Evolutionary conservation across 2,113 vertebrate genomes (phyloP).

Genomic region (Seriola aureovittata): DNA sequence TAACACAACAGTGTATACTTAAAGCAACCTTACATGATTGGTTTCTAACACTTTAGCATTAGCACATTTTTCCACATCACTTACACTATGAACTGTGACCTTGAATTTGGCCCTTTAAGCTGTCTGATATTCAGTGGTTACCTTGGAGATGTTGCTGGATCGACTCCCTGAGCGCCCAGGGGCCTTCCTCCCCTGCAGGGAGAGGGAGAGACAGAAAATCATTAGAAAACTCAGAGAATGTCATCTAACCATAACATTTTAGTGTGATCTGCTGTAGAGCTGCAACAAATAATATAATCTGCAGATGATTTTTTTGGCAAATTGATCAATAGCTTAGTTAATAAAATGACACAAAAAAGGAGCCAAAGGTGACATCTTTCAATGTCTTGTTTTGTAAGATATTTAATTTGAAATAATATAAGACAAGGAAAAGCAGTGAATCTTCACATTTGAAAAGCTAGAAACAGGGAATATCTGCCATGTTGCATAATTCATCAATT

Average conservation of each 20-base stretch:
- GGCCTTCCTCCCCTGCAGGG: slow-evolving; percentile 91
- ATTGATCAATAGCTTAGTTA: not conserved
- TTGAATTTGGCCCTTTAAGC: slow-evolving; percentile 16
- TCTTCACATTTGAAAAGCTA: not conserved
- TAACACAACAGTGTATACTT: not conserved
- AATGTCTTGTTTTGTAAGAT: too few species aligned
- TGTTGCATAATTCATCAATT: not conserved
- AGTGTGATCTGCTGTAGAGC: not conserved
- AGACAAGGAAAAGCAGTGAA: not conserved
- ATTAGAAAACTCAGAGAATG: slow-evolving; percentile 4
- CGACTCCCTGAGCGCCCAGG: slow-evolving; percentile 91
- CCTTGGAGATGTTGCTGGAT: slow-evolving; percentile 97
- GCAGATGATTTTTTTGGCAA: too few species aligned
- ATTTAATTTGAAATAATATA: not conserved
- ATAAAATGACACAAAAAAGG: not conserved
- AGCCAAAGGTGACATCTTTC: not conserved
- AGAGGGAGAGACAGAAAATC: slow-evolving; percentile 45
- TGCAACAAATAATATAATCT: not conserved
- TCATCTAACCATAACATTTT: not conserved
- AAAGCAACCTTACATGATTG: not conserved
- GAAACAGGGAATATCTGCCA: not conserved
- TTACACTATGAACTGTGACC: slow-evolving; percentile 26
- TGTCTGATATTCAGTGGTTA: slow-evolving; percentile 62
- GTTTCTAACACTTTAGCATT: not conserved
- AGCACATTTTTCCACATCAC: slow-evolving; percentile 7